Percentiles rank a stretch among this genome's conserved stretches.
These are phyloP conservation scores for Mesorhabditis belari DNA, from an alignment of 2,888 invertebrate species.

Conservation along the genomic window DNA sequence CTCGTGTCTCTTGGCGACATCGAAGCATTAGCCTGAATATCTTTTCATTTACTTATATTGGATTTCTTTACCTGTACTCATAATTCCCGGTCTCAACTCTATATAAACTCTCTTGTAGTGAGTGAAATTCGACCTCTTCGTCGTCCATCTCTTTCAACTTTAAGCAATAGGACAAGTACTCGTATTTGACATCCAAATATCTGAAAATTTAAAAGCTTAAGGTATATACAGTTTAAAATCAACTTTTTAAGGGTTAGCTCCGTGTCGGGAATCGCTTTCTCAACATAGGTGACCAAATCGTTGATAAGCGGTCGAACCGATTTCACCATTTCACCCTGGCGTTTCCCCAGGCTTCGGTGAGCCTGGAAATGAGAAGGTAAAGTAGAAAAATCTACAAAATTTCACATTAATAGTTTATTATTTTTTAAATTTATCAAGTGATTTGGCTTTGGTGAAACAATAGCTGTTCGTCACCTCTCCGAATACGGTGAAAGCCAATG, in stretches of 20 bases:
- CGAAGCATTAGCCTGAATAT: conserved; percentile 74
- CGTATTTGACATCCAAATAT: conserved; percentile 97
- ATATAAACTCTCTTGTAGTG: conserved; percentile 85
- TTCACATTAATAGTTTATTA: no score
- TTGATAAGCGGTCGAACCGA: conserved; percentile 68
- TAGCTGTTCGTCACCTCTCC: conserved; percentile 24
- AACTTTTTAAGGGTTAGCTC: conserved; percentile 86
- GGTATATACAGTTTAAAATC: neutral
- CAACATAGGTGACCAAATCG: conserved; percentile 89
- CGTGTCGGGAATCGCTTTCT: conserved; percentile 93
- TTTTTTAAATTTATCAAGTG: no score
- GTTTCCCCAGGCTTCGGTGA: neutral
- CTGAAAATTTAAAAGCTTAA: conserved; percentile 11
- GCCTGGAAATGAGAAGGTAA: neutral
- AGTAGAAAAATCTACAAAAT: no score
- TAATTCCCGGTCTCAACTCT: conserved; percentile 98
- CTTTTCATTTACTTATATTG: no score
- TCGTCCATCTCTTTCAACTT: conserved; percentile 99
- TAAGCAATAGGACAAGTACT: conserved; percentile 94
- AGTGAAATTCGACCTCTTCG: conserved; percentile 60
- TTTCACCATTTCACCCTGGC: conserved; percentile 18
- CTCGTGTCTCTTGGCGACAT: conserved; percentile 87
- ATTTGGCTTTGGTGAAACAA: neutral
- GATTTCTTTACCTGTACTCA: conserved; percentile 74
- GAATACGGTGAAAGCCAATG: conserved; percentile 28